These are phyloP conservation scores for Seriola aureovittata DNA, from an alignment of 2,113 vertebrate species.

Conservation along the genomic window DNA sequence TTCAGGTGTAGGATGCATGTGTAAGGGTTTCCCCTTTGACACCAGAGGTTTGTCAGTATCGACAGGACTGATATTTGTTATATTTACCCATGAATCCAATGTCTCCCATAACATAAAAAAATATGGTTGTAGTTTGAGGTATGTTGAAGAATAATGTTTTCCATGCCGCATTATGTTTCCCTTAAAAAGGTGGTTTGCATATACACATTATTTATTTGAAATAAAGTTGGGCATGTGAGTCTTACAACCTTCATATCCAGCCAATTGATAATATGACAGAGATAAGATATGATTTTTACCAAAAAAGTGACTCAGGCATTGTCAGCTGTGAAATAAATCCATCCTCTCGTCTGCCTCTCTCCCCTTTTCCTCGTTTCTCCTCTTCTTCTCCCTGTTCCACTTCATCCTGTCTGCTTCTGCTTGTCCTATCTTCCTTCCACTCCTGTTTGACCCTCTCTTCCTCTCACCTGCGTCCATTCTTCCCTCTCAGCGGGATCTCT, in stretches of 20 bases:
- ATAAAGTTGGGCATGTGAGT: neutral
- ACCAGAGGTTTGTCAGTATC: too few species aligned
- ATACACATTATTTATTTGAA: neutral
- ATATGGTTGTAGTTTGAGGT: neutral
- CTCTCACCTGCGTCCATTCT: slow-evolving; percentile 28
- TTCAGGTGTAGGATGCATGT: neutral
- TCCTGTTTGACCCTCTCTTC: slow-evolving; percentile 28
- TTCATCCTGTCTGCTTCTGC: neutral
- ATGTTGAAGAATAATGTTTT: neutral
- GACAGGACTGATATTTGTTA: too few species aligned
- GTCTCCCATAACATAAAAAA: neutral
- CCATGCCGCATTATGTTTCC: neutral
- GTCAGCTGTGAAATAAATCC: neutral
- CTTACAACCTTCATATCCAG: neutral
- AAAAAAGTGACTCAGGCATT: neutral
- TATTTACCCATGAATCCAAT: too few species aligned
- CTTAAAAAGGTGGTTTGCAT: neutral
- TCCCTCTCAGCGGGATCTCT: slow-evolving; percentile 91
- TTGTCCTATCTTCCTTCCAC: neutral
- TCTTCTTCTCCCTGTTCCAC: neutral
- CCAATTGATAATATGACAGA: neutral
- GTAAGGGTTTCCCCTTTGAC: too few species aligned
- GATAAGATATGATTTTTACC: neutral
- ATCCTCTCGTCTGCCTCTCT: neutral
- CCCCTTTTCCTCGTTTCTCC: neutral